A percentile compares a stretch with the other conserved stretches of the same genome.
Evolutionary conservation across 2,113 vertebrate species (phyloP).

Genomic region (Paracanthobrama guichenoti): DNA sequence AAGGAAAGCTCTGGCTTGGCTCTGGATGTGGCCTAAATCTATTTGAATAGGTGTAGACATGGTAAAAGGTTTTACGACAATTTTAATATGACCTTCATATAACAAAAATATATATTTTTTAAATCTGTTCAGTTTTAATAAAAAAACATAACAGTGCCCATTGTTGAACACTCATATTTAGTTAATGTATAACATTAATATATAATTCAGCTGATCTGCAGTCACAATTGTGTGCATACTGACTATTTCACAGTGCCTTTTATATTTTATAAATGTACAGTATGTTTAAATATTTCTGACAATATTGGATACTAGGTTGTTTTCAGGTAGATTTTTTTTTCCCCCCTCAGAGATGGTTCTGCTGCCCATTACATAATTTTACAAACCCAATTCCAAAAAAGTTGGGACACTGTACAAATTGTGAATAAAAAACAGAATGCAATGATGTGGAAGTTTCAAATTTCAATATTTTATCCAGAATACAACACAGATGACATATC

Average conservation of each 20-base stretch:
- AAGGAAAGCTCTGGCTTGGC: too few relatives aligned
- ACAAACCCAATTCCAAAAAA: too few relatives aligned
- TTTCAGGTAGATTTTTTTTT: neutral
- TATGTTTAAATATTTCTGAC: neutral
- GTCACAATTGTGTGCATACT: neutral
- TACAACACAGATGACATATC: too few relatives aligned
- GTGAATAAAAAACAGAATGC: too few relatives aligned
- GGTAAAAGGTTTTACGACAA: too few relatives aligned
- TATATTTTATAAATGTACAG: neutral
- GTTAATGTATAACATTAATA: neutral
- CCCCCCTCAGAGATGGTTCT: neutral
- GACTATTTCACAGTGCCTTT: neutral
- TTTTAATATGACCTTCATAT: too few relatives aligned
- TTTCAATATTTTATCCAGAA: too few relatives aligned
- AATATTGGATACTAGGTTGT: neutral
- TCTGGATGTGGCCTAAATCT: too few relatives aligned
- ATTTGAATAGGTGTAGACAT: too few relatives aligned
- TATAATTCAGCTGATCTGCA: neutral
- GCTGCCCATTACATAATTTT: neutral
- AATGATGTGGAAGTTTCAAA: too few relatives aligned
- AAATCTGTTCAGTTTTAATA: neutral
- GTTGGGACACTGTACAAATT: too few relatives aligned
- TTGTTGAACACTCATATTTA: neutral
- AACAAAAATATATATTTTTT: neutral
- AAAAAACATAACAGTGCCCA: neutral